Percentiles rank a stretch among this genome's conserved stretches.
Evolutionary conservation across 2,113 vertebrate genomes (phyloP).

Genomic region (Melanostigma gelatinosum): DNA sequence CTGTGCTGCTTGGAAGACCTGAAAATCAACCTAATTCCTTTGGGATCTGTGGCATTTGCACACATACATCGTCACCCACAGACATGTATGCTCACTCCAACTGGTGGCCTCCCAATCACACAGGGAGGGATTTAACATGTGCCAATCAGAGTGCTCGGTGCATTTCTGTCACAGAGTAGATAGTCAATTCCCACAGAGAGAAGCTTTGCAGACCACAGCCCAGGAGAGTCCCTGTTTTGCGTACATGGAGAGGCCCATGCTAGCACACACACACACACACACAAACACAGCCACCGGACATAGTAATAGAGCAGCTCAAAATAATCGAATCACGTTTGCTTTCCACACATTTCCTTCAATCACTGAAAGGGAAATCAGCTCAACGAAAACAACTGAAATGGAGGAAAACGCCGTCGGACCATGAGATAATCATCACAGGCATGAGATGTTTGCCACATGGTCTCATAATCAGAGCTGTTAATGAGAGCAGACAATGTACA

Average conservation of each 20-base stretch:
- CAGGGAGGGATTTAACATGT: slow-evolving; percentile 46
- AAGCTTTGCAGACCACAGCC: slow-evolving; percentile 50
- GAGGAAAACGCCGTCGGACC: slow-evolving; percentile 55
- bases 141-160: slow-evolving; percentile 63
- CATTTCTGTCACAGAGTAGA: slow-evolving; percentile 64
- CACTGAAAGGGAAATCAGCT: slow-evolving; percentile 37
- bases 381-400: slow-evolving; percentile 49
- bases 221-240: slow-evolving; percentile 2
- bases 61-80: slow-evolving; percentile 30
- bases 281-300: neutral
- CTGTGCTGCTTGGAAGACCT: slow-evolving; percentile 58
- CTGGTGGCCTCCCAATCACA: slow-evolving; percentile 54
- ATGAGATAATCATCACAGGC: slow-evolving; percentile 51
- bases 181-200: slow-evolving; percentile 53
- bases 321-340: slow-evolving; percentile 51
- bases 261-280: neutral
- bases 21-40: slow-evolving; percentile 61
- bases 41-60: slow-evolving; percentile 67
- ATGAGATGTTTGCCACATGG: slow-evolving; percentile 51
- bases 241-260: neutral
- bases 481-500: slow-evolving; percentile 32
- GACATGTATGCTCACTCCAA: slow-evolving; percentile 15
- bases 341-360: slow-evolving; percentile 49
- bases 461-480: slow-evolving; percentile 43
- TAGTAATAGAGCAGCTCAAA: slow-evolving; percentile 38